Conservation (phyloP, 2,888 invertebrate species). For the Zhuqinia jingwanae region DNA sequence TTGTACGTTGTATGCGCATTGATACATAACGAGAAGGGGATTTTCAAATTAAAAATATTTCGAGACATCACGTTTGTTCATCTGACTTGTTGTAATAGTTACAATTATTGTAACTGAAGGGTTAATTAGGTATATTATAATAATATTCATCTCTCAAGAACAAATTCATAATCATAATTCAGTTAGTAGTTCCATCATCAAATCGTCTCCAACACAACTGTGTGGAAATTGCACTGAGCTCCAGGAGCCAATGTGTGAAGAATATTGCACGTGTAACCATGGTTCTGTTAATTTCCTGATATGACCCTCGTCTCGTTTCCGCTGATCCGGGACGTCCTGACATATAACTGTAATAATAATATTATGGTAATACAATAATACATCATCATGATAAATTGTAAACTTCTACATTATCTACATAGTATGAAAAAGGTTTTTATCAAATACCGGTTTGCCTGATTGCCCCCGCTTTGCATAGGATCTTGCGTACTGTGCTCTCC, state of each 20-base stretch:
- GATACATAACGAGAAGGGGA: no score
- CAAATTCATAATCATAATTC: no score
- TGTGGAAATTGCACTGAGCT: constrained; percentile 77
- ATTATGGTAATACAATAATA: background rate
- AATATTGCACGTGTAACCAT: constrained; percentile 76
- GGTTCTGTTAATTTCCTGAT: constrained; percentile 57
- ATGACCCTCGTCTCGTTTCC: constrained; percentile 27
- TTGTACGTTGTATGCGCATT: no score
- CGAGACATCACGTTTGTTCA: no score
- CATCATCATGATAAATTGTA: background rate
- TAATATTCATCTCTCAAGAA: no score
- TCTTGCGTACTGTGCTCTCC: constrained; percentile 29
- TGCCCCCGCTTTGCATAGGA: constrained; percentile 50
- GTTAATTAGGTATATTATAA: no score
- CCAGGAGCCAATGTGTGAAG: constrained; percentile 78
- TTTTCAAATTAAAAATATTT: no score
- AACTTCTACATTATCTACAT: background rate
- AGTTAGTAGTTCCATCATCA: background rate
- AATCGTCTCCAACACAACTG: constrained; percentile 75
- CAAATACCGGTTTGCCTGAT: constrained; percentile 59
- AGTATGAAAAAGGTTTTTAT: no score
- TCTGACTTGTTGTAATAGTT: no score
- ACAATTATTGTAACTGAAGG: no score
- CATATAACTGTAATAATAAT: constrained; percentile 10
- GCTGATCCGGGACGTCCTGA: constrained; percentile 44